Evolutionary conservation across 1,140 invertebrate genomes (phyloP), one percentile per base, ranked within the genome.

Genomic region (Elymnias hypermnestra): DNA sequence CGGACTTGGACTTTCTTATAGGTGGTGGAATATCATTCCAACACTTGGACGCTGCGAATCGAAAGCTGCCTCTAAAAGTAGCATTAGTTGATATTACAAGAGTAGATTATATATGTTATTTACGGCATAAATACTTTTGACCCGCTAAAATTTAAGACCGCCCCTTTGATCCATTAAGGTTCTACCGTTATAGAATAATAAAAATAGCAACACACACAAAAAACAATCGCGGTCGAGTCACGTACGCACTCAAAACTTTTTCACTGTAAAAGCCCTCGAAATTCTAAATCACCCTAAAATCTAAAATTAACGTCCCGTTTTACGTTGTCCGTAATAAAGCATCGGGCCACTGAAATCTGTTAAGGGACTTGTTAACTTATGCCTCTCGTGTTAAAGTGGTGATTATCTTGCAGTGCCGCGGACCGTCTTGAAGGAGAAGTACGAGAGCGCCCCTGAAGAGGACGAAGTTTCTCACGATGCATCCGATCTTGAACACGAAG

Each of bases 361-460:
- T 5, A 46, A 47, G 14, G 12, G 12, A 61, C 52, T 58, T 39
- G 41, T 22, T 38, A 35, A 49, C 40, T 55, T 69, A 57, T 45
- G n/a, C 8, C 7, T 17, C 8, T 31, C 9, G 23, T 36, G 6
- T 45, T 66, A 69, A 68, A 59, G 62, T 63, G 31, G 13, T 46
- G 52, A 63, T 67, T 68, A 23, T 47, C 37, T 89, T 87, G 22
- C 84, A 96, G 95, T 96, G 42, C 94, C 94, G n/a, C 89, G 94
- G 53, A 92, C 92, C 71, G 94, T 97, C 26, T 83, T 97, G 8
- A 94, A 94, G 64, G 93, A 95, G 63, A 89, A 92, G 62, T 95
- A 92, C 70, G 92, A 94, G 67, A 91, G 92, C 29, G 88, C 90
- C 15, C 87, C 90, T 17, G 92, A 94, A 77, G 86, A 91, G 23